Evolutionary conservation across 2,797 vertebrate species (phyloP), one percentile per base, ranked within the genome.

Genomic region (Anniella stebbinsi): DNA sequence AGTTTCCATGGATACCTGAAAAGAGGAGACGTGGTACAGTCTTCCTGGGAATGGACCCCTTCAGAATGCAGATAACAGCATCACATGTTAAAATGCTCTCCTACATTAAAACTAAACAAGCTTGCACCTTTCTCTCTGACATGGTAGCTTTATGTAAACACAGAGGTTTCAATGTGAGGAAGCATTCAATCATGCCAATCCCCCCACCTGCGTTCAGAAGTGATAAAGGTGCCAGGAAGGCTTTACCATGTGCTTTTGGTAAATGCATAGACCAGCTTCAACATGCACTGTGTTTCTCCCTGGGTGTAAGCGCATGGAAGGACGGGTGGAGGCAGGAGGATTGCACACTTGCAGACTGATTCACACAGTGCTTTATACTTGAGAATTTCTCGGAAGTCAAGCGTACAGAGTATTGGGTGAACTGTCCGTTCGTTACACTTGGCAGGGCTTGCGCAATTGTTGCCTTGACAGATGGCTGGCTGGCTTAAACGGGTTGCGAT

Each of bases 1-100:
- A 78, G 7, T 3, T 77, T 85, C 75, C 12, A 84, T 0, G 2
- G 21, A 10, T 13, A 4, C 41, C 33, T 73, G 15, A 54, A 6
- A 21, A 36, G 0, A 0, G 2, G 12, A 0, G 73, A 51, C 36
- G 28, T 69, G 67, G 2, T 17, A 63, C 1, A 5, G 0, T 3
- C 86, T 7, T 4, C 5, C n/a, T 28, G 66, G 25, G 66, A 69
- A 69, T 9, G 10, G 4, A 69, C 66, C 12, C 30, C 28, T 28
- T 69, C 80, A 25, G 87, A 54, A 23, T 1, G 84, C 3, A 11
- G 25, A 33, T 11, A 28, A 69, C 10, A 28, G 30, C 9, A 63
- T 21, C 60, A 63, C 60, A 23, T 15, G 60, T 25, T 63, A 23
- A 63, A 63, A 63, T 63, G 54, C 54, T 57, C 54, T 57, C 60